Base-by-base conservation (phyloP, 2,888 invertebrate genomes). In the Aquatica leii region DNA sequence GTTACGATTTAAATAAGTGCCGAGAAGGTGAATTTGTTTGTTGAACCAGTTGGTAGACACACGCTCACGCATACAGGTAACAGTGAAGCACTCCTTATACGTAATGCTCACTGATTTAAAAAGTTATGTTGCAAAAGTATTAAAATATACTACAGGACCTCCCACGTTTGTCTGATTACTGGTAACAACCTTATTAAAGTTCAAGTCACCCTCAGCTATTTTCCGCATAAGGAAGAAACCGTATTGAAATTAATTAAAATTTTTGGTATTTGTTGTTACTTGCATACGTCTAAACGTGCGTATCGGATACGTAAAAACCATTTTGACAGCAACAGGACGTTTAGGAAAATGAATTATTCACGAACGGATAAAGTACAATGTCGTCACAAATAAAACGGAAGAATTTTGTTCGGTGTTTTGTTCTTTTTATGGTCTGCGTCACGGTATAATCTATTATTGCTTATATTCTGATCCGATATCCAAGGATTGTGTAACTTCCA, bases 111-210 rank as follows among this genome's bases (percentile, higher is more conserved):
- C 24, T 37, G 62, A 62, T 62, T 62, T 56, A 57, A 57, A 52
- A 35, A 55, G 9, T 49, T 61, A 46, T 20, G 52, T 52, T 40
- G 48, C 48, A 57, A 57, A 49, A 24, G 37, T 57, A 49, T 40
- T 6, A 20, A 9, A 46, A 21, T 43, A 15, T 43, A 50, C 31
- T 31, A 34, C 17, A n/a, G 43, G 58, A 54, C 62, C 62, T 62
- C 62, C 62, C 58, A 62, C 62, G 53, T 54, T 43, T 12, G 40
- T 62, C 48, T 62, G 62, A 62, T 62, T 57, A 43, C 53, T 35
- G 11, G 24, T 21, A 54, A 57, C 31, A 37, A 62, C 62, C 52
- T 58, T 54, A 37, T 40, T 49, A 35, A 17, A 41, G 14, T 50
- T 50, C 50, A 31, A 14, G 31, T 31, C 50, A 50, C 50, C 50